Conservation (phyloP, 2,888 invertebrate species). For the Tetragonisca angustula region DNA sequence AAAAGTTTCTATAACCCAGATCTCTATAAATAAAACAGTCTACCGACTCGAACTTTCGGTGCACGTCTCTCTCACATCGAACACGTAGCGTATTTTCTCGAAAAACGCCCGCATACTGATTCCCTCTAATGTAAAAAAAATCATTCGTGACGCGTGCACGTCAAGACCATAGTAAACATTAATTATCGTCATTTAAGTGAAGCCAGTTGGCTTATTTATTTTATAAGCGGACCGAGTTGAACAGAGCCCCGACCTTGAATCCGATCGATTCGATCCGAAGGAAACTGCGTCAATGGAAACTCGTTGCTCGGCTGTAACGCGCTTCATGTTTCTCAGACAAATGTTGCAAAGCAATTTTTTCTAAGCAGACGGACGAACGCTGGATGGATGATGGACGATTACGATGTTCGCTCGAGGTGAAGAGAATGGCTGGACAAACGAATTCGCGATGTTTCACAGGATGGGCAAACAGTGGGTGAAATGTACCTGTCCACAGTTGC, state of each 20-base stretch:
- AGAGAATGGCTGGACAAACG: not conserved
- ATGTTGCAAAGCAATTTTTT: not conserved
- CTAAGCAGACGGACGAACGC: no score
- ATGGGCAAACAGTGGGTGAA: not conserved
- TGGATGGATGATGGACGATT: not conserved
- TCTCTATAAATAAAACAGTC: no score
- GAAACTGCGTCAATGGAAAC: conserved; percentile 47
- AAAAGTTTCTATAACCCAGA: no score
- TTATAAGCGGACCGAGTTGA: conserved; percentile 12
- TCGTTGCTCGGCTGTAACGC: conserved; percentile 43
- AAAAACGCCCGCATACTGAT: not conserved
- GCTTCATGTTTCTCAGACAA: no score
- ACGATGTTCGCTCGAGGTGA: not conserved
- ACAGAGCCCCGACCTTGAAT: conserved; percentile 39
- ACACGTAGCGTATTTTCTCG: no score
- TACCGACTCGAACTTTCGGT: no score
- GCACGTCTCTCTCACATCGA: no score
- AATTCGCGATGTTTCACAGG: no score
- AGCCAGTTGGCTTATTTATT: conserved; percentile 25
- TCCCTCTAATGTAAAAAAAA: not conserved
- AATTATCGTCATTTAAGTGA: conserved; percentile 20
- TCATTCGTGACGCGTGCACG: not conserved
- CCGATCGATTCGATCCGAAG: conserved; percentile 22
- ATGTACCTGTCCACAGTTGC: no score
- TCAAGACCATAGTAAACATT: conserved; percentile 3